Percentiles rank a stretch among this genome's conserved stretches.
Evolutionary conservation across 2,113 vertebrate genomes (phyloP).

Genomic region (Aleadryas rufinucha): DNA sequence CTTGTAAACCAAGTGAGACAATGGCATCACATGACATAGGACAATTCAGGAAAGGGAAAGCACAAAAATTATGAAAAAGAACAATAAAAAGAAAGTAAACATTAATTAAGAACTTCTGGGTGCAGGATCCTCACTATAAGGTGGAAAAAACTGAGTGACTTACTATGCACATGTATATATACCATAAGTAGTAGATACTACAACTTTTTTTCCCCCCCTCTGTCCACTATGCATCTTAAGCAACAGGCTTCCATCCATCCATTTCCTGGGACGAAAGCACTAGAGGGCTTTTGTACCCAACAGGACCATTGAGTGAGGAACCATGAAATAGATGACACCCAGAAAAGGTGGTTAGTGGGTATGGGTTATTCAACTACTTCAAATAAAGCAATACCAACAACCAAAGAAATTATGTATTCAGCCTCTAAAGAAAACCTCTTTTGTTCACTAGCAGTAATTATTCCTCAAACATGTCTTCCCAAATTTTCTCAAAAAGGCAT

Average conservation of each 20-base stretch:
- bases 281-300: not conserved
- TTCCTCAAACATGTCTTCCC: not conserved
- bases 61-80: not conserved
- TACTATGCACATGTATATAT: not conserved
- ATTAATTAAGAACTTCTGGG: not conserved
- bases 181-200: not conserved
- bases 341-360: not conserved
- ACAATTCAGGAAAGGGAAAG: not conserved
- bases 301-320: not conserved
- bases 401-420: not conserved
- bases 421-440: not conserved
- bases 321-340: not conserved
- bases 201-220: rapidly evolving
- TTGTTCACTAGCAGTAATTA: not conserved
- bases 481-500: not conserved
- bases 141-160: not conserved
- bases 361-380: not conserved
- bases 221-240: not conserved
- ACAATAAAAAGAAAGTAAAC: not conserved
- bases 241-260: not conserved
- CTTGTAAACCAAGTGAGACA: not conserved
- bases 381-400: not conserved
- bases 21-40: not conserved
- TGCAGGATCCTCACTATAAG: not conserved
- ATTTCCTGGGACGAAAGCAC: not conserved